Evolutionary conservation across 2,113 vertebrate genomes (phyloP), one percentile per base, ranked within the genome.

Genomic region (Sebastes schlegelii): DNA sequence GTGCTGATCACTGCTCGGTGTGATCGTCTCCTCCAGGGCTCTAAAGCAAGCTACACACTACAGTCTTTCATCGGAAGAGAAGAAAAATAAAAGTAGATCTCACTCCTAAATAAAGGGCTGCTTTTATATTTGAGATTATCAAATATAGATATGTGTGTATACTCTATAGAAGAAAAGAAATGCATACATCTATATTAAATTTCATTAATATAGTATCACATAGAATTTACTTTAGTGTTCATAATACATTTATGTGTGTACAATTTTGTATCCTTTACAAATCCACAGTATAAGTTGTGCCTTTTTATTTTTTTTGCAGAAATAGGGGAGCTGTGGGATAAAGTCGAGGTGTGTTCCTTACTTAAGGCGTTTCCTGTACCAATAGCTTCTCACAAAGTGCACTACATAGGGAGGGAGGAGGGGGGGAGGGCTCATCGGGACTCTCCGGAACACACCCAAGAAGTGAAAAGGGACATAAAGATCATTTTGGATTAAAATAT

Each of bases 311-410:
- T 80, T 74, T 79, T 85, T 88, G 86, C 90, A 90, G 89, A 83
- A 79, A 86, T 46, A 11, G 76, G 60, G 73, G 78, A 73, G 80
- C 54, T 68, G 70, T 4, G 71, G 85, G 83, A 61, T 63, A 63
- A 85, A 82, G 84, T 87, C 16, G 34, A 82, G 89, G 91, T 84
- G 89, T 85, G 86, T 92, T 92, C 90, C 86, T 85, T 82, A 68
- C 48, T 92, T 95, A 95, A 96, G 95, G 95, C 95, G 85, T 93
- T 89, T 93, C 88, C 90, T 93, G 92, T 95, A 93, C 91, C 93
- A 93, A 92, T 87, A 92, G 88, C 87, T 89, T 93, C 78, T 93
- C 75, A 92, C 89, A 95, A 95, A 95, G 95, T 95, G 94, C 94
- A 92, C 91, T 86, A 92, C 75, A 52, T 82, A 62, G 76, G 86